A percentile compares a stretch with the other conserved stretches of the same genome.
These are phyloP conservation scores for Agapornis roseicollis DNA, from an alignment of 2,113 vertebrate species.

Conservation along the genomic window DNA sequence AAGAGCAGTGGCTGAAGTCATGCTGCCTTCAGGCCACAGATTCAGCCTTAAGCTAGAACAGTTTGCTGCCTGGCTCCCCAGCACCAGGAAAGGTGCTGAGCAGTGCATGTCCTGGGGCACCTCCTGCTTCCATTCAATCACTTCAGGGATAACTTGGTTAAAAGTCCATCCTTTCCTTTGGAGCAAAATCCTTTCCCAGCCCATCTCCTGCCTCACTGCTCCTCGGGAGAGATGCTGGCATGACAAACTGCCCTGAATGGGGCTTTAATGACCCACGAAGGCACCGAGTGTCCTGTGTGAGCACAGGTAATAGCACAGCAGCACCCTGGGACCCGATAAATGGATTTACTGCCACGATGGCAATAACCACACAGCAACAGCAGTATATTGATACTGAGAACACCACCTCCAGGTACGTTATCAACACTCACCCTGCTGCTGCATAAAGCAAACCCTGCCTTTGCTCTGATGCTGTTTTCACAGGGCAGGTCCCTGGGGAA, in stretches of 20 bases:
- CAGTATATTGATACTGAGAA: background rate
- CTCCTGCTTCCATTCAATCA: background rate
- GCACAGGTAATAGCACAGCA: accelerated
- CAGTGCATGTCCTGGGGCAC: background rate
- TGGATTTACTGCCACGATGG: accelerated
- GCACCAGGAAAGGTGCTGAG: background rate
- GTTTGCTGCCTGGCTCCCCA: background rate
- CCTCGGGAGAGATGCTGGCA: background rate
- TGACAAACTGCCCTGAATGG: background rate
- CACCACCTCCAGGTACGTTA: background rate
- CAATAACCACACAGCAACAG: accelerated
- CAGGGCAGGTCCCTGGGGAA: background rate
- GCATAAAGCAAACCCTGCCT: background rate
- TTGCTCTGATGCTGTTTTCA: accelerated
- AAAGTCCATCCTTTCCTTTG: background rate
- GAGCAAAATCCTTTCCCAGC: background rate
- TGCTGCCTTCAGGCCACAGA: background rate
- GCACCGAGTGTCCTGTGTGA: accelerated
- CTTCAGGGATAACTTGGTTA: background rate
- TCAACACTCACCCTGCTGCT: accelerated
- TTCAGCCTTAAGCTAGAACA: background rate
- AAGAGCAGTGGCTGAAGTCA: background rate
- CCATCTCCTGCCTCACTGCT: background rate
- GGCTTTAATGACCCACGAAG: background rate
- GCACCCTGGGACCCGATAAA: background rate